These are phyloP conservation scores for Donacobius atricapilla DNA, from an alignment of 2,113 vertebrate genomes.

Conservation along the genomic window DNA sequence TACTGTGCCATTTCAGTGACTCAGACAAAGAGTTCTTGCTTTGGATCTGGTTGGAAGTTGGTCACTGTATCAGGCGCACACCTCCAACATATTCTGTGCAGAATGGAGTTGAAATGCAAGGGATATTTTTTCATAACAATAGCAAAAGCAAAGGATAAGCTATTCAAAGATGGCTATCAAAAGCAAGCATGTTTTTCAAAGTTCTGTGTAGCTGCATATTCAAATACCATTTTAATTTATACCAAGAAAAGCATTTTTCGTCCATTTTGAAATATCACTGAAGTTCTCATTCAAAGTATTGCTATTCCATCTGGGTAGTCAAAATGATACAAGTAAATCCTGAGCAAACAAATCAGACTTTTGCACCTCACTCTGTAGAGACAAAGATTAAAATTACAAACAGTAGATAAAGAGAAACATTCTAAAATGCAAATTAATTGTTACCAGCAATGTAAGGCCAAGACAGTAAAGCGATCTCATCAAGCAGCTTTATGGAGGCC, in stretches of 20 bases:
- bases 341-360: conserved; percentile 52
- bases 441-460: conserved; percentile 36
- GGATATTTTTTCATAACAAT: neutral
- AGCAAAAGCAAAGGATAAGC: neutral
- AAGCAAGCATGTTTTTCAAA: neutral
- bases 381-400: conserved; percentile 41
- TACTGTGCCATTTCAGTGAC: neutral
- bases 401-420: conserved; percentile 38
- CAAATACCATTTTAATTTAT: neutral
- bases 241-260: neutral
- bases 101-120: neutral
- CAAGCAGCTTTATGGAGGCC: conserved; percentile 54
- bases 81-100: neutral
- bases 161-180: neutral
- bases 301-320: conserved; percentile 22
- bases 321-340: conserved; percentile 40
- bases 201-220: neutral
- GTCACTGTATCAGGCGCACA: neutral
- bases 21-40: neutral
- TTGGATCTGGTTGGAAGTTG: neutral
- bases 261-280: neutral
- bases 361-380: conserved; percentile 18
- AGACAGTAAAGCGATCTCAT: conserved; percentile 27
- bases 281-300: conserved; percentile 2
- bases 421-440: conserved; percentile 53